phyloP scores from a whole-genome alignment of 2,888 invertebrate species.

The Argyra leucocephala region DNA sequence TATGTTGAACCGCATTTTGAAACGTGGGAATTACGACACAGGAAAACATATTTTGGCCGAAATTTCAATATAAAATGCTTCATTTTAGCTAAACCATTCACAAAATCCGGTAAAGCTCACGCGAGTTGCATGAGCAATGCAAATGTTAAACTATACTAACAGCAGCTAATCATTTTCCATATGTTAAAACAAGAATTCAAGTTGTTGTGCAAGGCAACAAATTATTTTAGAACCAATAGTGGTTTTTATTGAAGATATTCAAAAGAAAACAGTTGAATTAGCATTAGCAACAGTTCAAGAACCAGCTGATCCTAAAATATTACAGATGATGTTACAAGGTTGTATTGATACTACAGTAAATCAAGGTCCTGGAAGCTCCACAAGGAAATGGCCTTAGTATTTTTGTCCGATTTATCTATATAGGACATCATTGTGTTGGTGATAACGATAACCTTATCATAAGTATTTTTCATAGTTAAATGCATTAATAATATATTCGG shows the following conservation, averaged over 20 bases:
- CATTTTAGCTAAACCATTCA: slow-evolving; percentile 95
- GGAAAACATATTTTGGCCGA: slow-evolving; percentile 80
- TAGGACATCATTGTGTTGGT: slow-evolving; percentile 22
- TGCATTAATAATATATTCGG: no score
- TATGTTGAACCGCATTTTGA: slow-evolving; percentile 98
- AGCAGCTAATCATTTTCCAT: slow-evolving; percentile 88
- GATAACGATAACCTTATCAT: no score
- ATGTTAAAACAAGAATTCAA: slow-evolving; percentile 89
- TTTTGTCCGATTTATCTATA: slow-evolving; percentile 69
- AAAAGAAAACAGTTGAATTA: slow-evolving; percentile 81
- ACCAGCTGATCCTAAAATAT: slow-evolving; percentile 92
- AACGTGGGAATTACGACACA: slow-evolving; percentile 75
- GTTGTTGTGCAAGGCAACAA: slow-evolving; percentile 68
- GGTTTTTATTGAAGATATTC: slow-evolving; percentile 96
- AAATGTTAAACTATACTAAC: slow-evolving; percentile 93
- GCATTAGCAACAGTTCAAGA: slow-evolving; percentile 80
- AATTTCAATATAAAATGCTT: slow-evolving; percentile 93
- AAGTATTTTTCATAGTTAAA: no score
- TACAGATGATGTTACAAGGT: slow-evolving; percentile 97
- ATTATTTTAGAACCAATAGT: slow-evolving; percentile 78
- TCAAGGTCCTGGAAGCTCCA: slow-evolving; percentile 94
- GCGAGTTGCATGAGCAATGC: slow-evolving; percentile 89
- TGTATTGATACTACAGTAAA: slow-evolving; percentile 91
- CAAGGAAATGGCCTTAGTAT: slow-evolving; percentile 89
- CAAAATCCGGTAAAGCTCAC: slow-evolving; percentile 86